These are phyloP conservation scores for Clarias fuscus DNA, from an alignment of 2,797 vertebrate genomes.

Conservation along the genomic window DNA sequence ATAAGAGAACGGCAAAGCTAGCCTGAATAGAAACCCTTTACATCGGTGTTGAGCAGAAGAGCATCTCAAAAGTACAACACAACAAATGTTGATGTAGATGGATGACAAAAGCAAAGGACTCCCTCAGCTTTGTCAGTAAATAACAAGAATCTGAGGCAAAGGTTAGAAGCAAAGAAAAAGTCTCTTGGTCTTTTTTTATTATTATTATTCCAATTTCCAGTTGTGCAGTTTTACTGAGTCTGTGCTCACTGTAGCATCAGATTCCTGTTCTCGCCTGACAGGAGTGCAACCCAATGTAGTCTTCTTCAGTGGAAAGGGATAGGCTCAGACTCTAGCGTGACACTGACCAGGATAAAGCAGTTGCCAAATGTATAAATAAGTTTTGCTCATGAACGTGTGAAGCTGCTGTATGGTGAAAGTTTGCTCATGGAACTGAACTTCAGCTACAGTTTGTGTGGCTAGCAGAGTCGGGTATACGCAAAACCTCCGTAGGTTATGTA, in stretches of 20 bases:
- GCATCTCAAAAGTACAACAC: conserved; percentile 5
- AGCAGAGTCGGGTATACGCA: too few species aligned
- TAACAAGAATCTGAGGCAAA: background rate
- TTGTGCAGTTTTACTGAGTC: background rate
- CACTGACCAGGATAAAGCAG: background rate
- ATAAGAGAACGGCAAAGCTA: background rate
- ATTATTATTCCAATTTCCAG: background rate
- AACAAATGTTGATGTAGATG: background rate
- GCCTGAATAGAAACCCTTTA: background rate
- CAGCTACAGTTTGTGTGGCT: too few species aligned
- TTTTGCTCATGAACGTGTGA: background rate
- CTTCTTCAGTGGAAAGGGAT: background rate
- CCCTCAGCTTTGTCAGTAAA: background rate
- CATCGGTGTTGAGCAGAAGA: background rate
- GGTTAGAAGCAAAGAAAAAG: background rate
- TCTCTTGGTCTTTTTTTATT: background rate
- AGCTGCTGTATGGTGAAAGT: background rate
- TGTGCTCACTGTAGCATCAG: background rate
- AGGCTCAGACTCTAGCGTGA: too few species aligned
- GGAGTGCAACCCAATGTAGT: background rate
- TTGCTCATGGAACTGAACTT: background rate
- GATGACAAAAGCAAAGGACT: too few species aligned
- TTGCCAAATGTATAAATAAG: background rate
- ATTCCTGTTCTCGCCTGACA: background rate
- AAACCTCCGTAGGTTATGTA: too few species aligned